Percentiles rank a stretch among this genome's conserved stretches.
phyloP scores from a whole-genome alignment of 2,888 invertebrate species.

The Hypselothyrea guttata region DNA sequence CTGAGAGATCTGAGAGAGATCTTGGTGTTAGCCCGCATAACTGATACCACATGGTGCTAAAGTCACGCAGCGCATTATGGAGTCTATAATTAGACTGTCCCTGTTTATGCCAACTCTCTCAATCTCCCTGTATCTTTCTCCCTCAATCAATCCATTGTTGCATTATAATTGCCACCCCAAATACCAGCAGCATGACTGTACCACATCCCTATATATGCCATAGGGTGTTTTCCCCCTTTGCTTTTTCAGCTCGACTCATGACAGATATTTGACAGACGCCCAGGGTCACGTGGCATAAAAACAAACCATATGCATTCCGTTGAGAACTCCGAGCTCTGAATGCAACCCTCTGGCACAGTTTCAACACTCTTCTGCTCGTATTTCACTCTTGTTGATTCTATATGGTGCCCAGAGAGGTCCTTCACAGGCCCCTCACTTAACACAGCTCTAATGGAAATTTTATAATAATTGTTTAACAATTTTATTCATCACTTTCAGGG shows the following conservation, averaged over 20 bases:
- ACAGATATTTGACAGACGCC: conserved; percentile 37
- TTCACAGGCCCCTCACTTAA: conserved; percentile 8
- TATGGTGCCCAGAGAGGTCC: conserved; percentile 14
- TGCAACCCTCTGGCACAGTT: conserved; percentile 43
- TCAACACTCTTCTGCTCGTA: conserved; percentile 28
- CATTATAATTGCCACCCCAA: conserved; percentile 33
- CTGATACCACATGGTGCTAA: conserved; percentile 35
- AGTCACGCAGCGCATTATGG: conserved; percentile 34
- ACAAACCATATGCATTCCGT: conserved; percentile 21
- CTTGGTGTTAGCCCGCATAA: conserved; percentile 35
- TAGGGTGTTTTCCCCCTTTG: conserved; percentile 16
- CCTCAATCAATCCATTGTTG: conserved; percentile 43
- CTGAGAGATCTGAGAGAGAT: conserved; percentile 7
- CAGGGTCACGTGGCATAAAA: conserved; percentile 42
- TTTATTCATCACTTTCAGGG: background rate
- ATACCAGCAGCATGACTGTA: conserved; percentile 37
- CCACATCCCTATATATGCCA: conserved; percentile 3
- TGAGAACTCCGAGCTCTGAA: background rate
- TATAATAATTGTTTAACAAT: conserved; percentile 28
- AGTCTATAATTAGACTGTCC: conserved; percentile 42
- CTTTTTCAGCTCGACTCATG: conserved; percentile 21
- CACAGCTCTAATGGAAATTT: conserved; percentile 32
- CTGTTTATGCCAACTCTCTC: conserved; percentile 1
- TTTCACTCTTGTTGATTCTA: conserved; percentile 42
- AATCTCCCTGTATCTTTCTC: background rate